phyloP scores from a whole-genome alignment of 2,113 vertebrate species.

The Marmota flaviventris region DNA sequence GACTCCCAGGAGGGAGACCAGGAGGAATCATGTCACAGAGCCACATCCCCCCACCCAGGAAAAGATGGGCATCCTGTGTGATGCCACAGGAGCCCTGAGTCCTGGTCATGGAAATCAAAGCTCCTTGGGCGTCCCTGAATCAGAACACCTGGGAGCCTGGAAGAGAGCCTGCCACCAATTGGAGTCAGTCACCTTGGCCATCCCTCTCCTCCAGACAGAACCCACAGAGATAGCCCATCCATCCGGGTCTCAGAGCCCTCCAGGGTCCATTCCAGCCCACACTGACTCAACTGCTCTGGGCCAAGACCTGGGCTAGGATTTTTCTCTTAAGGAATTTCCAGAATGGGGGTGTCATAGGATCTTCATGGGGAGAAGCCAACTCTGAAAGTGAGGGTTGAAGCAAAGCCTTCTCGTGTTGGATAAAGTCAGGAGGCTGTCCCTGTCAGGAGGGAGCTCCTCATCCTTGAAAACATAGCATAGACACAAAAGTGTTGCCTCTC shows the following conservation, averaged over 20 bases:
- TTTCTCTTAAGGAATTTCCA: background rate
- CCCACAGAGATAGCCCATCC: background rate
- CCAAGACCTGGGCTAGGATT: background rate
- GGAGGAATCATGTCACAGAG: background rate
- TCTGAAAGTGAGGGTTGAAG: background rate
- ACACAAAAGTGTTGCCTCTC: fast-evolving
- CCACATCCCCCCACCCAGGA: background rate
- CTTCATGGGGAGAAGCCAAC: background rate
- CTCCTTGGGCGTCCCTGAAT: background rate
- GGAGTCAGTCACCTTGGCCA: background rate
- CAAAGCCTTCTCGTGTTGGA: background rate
- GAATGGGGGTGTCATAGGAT: background rate
- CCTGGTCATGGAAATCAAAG: too few species aligned
- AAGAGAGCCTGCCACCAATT: background rate
- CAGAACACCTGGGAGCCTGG: background rate
- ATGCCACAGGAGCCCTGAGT: background rate
- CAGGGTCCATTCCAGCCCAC: background rate
- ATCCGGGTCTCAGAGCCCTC: background rate
- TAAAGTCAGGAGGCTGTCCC: background rate
- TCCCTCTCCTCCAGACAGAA: background rate
- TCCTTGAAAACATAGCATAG: background rate
- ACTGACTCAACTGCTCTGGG: background rate
- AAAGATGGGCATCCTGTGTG: background rate
- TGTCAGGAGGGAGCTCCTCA: fast-evolving
- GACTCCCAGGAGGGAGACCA: background rate